phyloP scores from a whole-genome alignment of 2,888 invertebrate species.

The Dyspetes luteomarginatus region DNA sequence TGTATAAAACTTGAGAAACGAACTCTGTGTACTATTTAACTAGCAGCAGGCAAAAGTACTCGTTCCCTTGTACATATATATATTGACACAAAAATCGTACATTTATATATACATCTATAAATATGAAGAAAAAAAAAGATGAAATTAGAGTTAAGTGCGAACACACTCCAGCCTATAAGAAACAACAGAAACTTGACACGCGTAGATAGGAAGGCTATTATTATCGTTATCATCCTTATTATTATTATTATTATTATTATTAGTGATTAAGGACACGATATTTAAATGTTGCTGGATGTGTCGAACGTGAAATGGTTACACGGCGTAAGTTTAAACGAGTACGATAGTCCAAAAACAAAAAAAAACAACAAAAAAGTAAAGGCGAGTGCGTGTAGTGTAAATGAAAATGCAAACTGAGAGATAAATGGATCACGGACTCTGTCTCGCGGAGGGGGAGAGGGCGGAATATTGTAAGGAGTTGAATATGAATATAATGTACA shows the following conservation, averaged over 20 bases:
- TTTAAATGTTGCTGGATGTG: conserved; percentile 81
- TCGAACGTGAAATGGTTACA: conserved; percentile 58
- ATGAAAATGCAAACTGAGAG: conserved; percentile 50
- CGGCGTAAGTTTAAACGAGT: conserved; percentile 52
- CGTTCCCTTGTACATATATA: conserved; percentile 61
- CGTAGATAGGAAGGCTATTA: conserved; percentile 81
- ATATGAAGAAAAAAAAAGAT: conserved; percentile 70
- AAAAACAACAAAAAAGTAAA: conserved; percentile 40
- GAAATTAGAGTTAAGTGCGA: conserved; percentile 68
- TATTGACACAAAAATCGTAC: conserved; percentile 70
- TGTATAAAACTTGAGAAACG: conserved; percentile 74
- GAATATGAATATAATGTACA: conserved; percentile 75
- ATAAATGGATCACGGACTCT: conserved; percentile 51
- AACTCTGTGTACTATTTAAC: conserved; percentile 78
- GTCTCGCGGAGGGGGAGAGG: conserved; percentile 49
- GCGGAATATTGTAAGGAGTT: conserved; percentile 55
- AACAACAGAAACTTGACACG: conserved; percentile 74
- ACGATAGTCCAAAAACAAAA: conserved; percentile 63
- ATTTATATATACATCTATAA: conserved; percentile 77
- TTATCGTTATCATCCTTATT: conserved; percentile 77
- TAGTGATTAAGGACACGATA: conserved; percentile 79
- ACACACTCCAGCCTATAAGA: conserved; percentile 73
- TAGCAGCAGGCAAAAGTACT: conserved; percentile 75
- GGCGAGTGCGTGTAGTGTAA: conserved; percentile 64
- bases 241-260: conserved; percentile 76